phyloP scores from a whole-genome alignment of 2,113 vertebrate species.

The Upupa epops region DNA sequence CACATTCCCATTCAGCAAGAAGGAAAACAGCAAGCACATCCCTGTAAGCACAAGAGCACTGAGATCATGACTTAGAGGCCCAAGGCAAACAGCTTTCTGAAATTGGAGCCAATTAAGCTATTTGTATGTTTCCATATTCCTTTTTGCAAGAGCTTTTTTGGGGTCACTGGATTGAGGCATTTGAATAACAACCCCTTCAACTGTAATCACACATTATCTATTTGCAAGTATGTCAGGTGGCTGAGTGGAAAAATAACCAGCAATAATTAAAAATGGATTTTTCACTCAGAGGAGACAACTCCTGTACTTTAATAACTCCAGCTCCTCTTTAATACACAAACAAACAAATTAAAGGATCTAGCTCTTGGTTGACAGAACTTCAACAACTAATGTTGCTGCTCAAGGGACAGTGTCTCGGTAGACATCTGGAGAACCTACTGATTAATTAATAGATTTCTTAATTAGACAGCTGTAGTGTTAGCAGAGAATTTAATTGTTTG shows the following conservation, averaged over 20 bases:
- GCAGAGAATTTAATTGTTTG: constrained; percentile 75
- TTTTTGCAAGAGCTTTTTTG: constrained; percentile 34
- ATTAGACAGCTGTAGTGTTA: constrained; percentile 71
- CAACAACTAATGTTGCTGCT: constrained; percentile 35
- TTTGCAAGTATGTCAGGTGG: constrained; percentile 14
- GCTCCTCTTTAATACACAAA: background rate
- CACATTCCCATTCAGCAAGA: background rate
- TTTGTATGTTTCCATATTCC: constrained; percentile 6
- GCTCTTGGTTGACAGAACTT: constrained; percentile 38
- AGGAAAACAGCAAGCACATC: background rate
- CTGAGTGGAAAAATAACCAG: constrained; percentile 37
- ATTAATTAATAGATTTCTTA: constrained; percentile 78
- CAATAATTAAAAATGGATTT: constrained; percentile 61
- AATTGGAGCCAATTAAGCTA: constrained; percentile 6
- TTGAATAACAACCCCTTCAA: constrained; percentile 53
- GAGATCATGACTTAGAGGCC: constrained; percentile 13
- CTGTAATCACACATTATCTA: constrained; percentile 56
- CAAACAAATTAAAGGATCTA: constrained; percentile 42
- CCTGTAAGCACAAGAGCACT: background rate
- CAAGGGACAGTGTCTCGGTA: constrained; percentile 65
- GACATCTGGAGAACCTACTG: constrained; percentile 71
- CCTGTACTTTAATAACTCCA: constrained; percentile 29
- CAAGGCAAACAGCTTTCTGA: constrained; percentile 24
- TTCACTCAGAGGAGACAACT: constrained; percentile 44
- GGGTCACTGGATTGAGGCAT: background rate